A percentile compares a stretch with the other conserved stretches of the same genome.
Evolutionary conservation across 2,888 invertebrate genomes (phyloP).

Genomic region (Oligia fasciuncula): DNA sequence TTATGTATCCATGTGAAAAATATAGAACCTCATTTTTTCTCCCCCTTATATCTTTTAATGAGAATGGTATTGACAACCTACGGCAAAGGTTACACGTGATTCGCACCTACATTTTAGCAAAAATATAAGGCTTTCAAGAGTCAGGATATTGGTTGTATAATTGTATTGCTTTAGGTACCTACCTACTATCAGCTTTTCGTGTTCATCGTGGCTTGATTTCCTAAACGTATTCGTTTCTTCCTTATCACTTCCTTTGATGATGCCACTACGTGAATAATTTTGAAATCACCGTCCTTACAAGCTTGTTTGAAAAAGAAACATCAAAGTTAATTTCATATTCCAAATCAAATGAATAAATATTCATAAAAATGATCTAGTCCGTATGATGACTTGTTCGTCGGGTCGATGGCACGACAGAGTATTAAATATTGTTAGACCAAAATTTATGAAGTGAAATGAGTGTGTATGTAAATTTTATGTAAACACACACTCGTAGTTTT

Average conservation of each 20-base stretch:
- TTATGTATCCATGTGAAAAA: slow-evolving; percentile 3
- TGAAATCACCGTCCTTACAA: background rate
- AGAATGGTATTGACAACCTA: background rate
- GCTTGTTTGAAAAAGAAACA: background rate
- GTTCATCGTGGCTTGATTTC: background rate
- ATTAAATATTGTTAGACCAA: background rate
- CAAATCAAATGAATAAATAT: background rate
- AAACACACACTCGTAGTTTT: background rate
- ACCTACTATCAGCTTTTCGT: background rate
- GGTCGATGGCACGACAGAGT: background rate
- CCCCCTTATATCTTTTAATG: background rate
- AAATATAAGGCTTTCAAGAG: background rate
- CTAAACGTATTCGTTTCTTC: background rate
- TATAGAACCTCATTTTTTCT: background rate
- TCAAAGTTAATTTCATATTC: background rate
- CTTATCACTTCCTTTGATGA: too few species aligned
- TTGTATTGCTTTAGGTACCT: background rate
- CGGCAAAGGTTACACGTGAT: slow-evolving; percentile 14
- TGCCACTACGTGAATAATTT: background rate
- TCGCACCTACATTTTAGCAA: background rate
- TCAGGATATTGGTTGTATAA: background rate
- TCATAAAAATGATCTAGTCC: background rate
- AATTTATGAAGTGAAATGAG: background rate
- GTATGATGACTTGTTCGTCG: background rate
- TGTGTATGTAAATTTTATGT: background rate